A percentile compares a stretch with the other conserved stretches of the same genome.
Evolutionary conservation across 2,888 invertebrate genomes (phyloP).

Genomic region (Megamerina dolium): DNA sequence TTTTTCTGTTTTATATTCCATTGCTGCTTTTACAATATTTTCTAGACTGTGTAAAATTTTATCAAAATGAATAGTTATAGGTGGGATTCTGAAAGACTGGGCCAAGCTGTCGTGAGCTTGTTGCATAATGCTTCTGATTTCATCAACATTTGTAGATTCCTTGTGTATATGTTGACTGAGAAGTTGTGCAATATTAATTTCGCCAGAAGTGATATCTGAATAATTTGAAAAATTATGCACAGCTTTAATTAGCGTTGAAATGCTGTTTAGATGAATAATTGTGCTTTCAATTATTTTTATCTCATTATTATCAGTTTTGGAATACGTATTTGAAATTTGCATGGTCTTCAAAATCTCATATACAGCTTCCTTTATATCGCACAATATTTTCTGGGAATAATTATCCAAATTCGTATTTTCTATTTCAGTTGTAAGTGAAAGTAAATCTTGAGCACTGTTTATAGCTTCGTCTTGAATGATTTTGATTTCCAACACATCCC

Average conservation of each 20-base stretch:
- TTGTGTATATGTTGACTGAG: not conserved
- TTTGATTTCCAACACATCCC: slow-evolving; percentile 38
- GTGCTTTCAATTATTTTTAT: not conserved
- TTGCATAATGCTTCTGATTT: slow-evolving; percentile 17
- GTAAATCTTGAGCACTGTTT: slow-evolving; percentile 41
- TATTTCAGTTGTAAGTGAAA: slow-evolving; percentile 27
- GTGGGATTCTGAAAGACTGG: slow-evolving; percentile 17
- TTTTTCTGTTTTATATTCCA: slow-evolving; percentile 31
- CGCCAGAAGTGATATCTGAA: not conserved
- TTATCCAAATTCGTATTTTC: slow-evolving; percentile 7
- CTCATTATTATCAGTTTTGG: not conserved
- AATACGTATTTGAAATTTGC: not conserved
- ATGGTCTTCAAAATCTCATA: slow-evolving; percentile 1
- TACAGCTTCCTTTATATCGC: slow-evolving; percentile 8
- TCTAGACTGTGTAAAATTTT: slow-evolving; percentile 42
- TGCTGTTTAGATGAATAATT: not conserved
- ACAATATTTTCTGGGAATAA: slow-evolving; percentile 7
- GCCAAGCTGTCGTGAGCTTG: slow-evolving; percentile 11
- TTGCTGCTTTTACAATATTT: slow-evolving; percentile 22
- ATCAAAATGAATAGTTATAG: slow-evolving; percentile 36
- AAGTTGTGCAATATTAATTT: not conserved
- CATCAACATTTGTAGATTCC: not conserved
- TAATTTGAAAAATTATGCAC: too few species aligned
- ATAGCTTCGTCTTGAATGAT: slow-evolving; percentile 39
- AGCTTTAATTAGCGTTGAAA: not conserved